phyloP scores from a whole-genome alignment of 53 echinoderm and acorn worm genomes.

The Patiria pectinifera region DNA sequence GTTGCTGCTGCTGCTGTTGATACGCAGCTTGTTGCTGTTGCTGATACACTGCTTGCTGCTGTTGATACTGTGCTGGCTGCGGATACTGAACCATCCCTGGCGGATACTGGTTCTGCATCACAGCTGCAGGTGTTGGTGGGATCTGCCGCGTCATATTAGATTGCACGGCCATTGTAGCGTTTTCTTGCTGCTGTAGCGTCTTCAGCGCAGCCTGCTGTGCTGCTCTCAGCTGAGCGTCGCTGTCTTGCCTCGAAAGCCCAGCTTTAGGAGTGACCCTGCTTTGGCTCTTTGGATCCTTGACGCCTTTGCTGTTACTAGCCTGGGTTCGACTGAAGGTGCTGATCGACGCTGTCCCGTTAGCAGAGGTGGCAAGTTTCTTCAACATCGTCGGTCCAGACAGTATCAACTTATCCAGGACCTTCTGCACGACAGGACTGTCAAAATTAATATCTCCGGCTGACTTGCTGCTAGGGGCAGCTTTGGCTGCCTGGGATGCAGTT shows the following conservation, averaged over 20 bases:
- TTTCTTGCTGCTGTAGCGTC: slow-evolving; percentile 63
- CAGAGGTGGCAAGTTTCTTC: slow-evolving; percentile 45
- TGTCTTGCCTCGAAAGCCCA: not conserved
- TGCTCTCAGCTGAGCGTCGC: slow-evolving; percentile 5
- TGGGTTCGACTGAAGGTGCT: slow-evolving; percentile 39
- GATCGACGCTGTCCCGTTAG: slow-evolving; percentile 30
- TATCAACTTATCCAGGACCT: slow-evolving; percentile 93
- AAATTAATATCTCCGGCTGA: slow-evolving; percentile 69
- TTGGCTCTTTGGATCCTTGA: not conserved
- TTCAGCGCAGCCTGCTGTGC: slow-evolving; percentile 49
- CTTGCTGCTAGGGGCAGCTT: not conserved
- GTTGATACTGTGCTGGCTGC: slow-evolving; percentile 24
- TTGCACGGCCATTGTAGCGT: not conserved
- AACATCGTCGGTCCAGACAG: slow-evolving; percentile 91
- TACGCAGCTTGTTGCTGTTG: slow-evolving; percentile 23
- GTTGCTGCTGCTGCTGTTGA: slow-evolving; percentile 47
- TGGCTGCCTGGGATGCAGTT: not conserved
- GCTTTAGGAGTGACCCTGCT: not conserved
- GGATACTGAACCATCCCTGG: slow-evolving; percentile 7
- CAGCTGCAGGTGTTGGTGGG: not conserved
- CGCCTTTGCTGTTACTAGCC: slow-evolving; percentile 11
- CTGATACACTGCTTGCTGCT: not conserved
- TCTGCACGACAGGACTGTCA: slow-evolving; percentile 95
- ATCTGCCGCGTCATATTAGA: not conserved
- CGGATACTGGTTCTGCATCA: slow-evolving; percentile 27